Conservation (phyloP, 2,888 invertebrate species). For the Phytoseiulus persimilis region DNA sequence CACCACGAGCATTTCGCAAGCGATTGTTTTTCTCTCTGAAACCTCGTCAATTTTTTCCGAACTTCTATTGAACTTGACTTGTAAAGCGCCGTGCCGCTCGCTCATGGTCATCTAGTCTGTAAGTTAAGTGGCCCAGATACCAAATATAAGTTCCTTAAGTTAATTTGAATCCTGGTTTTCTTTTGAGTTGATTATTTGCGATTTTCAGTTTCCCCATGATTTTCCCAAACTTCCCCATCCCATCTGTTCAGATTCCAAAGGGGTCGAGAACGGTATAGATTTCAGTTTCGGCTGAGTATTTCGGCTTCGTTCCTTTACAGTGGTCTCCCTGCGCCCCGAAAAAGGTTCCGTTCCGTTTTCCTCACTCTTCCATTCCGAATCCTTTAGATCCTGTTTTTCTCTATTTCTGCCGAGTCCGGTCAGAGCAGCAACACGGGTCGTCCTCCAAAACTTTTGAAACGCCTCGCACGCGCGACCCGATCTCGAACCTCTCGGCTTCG, state of each 20-base stretch:
- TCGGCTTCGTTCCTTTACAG: too few species aligned
- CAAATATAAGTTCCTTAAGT: constrained; percentile 39
- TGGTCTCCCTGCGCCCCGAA: too few species aligned
- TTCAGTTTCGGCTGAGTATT: too few species aligned
- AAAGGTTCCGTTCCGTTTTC: neutral
- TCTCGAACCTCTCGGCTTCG: neutral
- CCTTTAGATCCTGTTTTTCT: too few species aligned
- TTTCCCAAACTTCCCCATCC: too few species aligned
- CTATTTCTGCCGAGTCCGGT: neutral
- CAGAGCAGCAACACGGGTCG: neutral
- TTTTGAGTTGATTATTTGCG: constrained; percentile 13
- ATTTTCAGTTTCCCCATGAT: neutral
- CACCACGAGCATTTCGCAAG: too few species aligned
- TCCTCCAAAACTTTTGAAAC: neutral
- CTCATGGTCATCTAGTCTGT: constrained; percentile 29
- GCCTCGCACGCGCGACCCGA: neutral
- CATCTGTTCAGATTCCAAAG: too few species aligned
- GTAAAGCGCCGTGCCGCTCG: neutral
- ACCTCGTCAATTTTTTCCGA: neutral
- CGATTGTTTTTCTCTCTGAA: neutral
- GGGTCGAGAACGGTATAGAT: too few species aligned
- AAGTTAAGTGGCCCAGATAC: constrained; percentile 32
- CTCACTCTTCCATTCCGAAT: neutral
- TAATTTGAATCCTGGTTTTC: constrained; percentile 33
- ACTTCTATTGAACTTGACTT: neutral